phyloP scores from a whole-genome alignment of 2,797 vertebrate species.

The Catharus ustulatus region DNA sequence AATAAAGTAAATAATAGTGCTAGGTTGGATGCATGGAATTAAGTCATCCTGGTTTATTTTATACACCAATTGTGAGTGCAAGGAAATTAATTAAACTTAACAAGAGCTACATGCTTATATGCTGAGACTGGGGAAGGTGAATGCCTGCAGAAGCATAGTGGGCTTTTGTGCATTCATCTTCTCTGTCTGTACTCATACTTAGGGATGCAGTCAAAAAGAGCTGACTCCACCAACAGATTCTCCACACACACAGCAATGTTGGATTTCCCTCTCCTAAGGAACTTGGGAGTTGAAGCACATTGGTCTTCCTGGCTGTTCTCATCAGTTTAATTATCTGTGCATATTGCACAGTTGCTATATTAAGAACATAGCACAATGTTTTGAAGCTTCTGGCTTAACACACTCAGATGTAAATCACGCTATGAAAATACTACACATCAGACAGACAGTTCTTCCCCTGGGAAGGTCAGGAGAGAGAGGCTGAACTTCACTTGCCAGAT shows the following conservation, averaged over 20 bases:
- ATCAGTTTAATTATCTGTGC: conserved; percentile 18
- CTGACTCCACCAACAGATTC: neutral
- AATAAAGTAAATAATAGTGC: neutral
- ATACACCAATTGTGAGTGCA: neutral
- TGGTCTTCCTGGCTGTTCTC: neutral
- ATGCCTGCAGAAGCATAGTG: neutral
- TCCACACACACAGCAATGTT: neutral
- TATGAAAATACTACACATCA: neutral
- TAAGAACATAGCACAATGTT: neutral
- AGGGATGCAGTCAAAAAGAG: neutral
- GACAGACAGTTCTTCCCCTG: neutral
- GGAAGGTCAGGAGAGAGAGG: neutral
- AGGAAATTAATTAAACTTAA: conserved; percentile 4
- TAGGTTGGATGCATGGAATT: neutral
- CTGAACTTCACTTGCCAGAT: neutral
- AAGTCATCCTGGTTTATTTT: neutral
- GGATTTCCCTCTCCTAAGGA: neutral
- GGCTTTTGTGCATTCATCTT: neutral
- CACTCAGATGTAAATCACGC: neutral
- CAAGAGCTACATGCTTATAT: neutral
- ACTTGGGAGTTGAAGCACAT: neutral
- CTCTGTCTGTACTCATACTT: neutral
- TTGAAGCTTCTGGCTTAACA: conserved; percentile 8
- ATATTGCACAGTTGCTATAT: neutral
- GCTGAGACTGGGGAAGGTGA: neutral